Evolutionary conservation across 2,113 vertebrate species (phyloP).

Genomic region (Pimephales promelas): DNA sequence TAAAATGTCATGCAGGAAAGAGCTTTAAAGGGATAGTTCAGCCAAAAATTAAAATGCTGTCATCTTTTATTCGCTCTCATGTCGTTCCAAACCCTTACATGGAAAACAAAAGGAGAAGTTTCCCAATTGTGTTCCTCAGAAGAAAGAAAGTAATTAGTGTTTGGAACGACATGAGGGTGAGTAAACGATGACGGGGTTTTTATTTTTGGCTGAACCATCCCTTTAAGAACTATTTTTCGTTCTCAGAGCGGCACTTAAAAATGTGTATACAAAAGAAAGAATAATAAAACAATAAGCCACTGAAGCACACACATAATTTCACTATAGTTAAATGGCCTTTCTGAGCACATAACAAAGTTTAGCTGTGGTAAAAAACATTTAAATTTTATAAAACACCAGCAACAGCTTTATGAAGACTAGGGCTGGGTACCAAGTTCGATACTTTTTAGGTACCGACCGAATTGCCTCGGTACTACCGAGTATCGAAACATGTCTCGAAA

Average conservation of each 20-base stretch:
- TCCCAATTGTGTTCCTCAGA: background rate
- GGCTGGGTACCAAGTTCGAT: too few relatives aligned
- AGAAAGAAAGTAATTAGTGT: background rate
- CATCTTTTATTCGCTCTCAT: background rate
- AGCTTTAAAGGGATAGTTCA: background rate
- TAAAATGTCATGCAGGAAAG: conserved; percentile 29
- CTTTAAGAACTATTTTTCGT: background rate
- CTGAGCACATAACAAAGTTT: background rate
- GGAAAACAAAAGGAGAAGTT: background rate
- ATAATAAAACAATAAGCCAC: background rate
- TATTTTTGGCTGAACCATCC: background rate
- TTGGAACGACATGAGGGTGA: background rate
- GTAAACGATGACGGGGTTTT: background rate
- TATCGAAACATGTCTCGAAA: too few relatives aligned
- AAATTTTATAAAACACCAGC: background rate
- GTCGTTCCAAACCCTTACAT: background rate
- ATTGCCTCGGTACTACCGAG: too few relatives aligned
- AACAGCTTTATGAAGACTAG: background rate
- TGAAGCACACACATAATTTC: background rate
- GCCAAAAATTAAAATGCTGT: background rate
- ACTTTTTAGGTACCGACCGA: too few relatives aligned
- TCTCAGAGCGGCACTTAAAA: background rate
- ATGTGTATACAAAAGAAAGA: background rate
- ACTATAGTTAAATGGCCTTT: background rate
- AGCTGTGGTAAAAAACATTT: background rate